phyloP scores from a whole-genome alignment of 2,797 vertebrate genomes.

The Caiman crocodilus region DNA sequence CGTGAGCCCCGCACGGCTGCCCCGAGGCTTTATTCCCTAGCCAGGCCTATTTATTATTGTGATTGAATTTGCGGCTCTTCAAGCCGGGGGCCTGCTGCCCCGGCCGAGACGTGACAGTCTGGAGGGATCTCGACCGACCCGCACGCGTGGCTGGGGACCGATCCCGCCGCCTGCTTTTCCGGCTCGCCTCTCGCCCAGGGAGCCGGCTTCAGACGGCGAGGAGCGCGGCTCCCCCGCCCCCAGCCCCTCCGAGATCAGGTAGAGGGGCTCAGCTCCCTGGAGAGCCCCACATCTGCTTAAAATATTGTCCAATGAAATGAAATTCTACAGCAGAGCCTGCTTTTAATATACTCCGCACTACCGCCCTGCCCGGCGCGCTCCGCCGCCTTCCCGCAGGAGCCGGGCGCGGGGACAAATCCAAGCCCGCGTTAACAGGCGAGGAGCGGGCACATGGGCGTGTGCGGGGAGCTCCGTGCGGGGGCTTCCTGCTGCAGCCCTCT shows the following conservation, averaged over 20 bases:
- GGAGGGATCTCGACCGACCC: background rate
- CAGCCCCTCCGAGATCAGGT: constrained; percentile 38
- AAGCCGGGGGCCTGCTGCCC: background rate
- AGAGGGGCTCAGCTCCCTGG: constrained; percentile 22
- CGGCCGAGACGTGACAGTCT: background rate
- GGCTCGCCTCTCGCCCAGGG: background rate
- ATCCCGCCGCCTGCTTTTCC: background rate
- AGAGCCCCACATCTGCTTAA: constrained; percentile 67
- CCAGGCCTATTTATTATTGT: too few relatives aligned
- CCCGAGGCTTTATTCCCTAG: too few relatives aligned
- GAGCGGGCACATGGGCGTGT: rapidly evolving
- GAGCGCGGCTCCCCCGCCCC: background rate
- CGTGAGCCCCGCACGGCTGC: too few relatives aligned
- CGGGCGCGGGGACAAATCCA: rapidly evolving
- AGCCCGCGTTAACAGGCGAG: rapidly evolving
- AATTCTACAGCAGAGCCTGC: background rate
- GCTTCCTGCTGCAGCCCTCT: rapidly evolving
- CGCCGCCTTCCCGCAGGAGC: background rate
- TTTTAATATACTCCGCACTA: background rate
- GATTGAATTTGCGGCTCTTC: background rate
- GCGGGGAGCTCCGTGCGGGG: background rate
- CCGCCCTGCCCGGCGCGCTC: background rate
- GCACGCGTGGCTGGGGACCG: background rate
- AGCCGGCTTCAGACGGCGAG: rapidly evolving
- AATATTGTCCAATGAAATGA: constrained; percentile 54